Base-by-base conservation (phyloP, 2,888 invertebrate genomes). In the Odontocerum albicorne region DNA sequence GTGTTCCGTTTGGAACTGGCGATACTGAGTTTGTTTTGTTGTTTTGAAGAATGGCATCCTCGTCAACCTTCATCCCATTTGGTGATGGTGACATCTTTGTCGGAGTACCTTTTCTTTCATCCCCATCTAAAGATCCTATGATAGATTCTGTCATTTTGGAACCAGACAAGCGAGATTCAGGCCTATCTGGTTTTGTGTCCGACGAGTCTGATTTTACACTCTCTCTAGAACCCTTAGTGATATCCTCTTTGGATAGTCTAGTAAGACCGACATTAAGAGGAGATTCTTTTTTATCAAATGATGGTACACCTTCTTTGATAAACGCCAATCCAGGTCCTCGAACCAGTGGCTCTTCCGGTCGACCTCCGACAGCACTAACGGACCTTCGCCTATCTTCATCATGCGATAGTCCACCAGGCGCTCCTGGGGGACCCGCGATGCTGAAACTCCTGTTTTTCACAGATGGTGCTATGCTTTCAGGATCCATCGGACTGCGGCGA, bases 401-500 rank as follows among this genome's bases (percentile, higher is more conserved):
- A 65, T 74, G 73, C 43, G 74, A 66, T 21, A 74, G 73, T 62
- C 74, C 74, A 35, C 74, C 73, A 15, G 57, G 55, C 8, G 61
- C 52, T 15, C 75, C 75, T 35, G 76, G 72, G 62, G 78, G 77
- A 21, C 77, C 77, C 52, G 77, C 74, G 62, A 80, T 75, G 63
- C 80, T 82, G 59, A 69, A 79, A 64, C 80, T 81, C 66, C 81
- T 73, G 21, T 74, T 75, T 68, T 81, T 80, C 61, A 73, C 70
- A 57, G 74, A 74, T 59, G 75, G 66, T 59, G 73, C 66, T 49
- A 75, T 75, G 63, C 68, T 65, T 57, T 69, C 72, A 62, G 71
- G 71, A 63, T 77, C 77, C 61, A 70, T 61, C 65, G 71, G 74
- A 61, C 59, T 66, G 62, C 65, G 66, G 66, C 70, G 70, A 64